Percentiles rank a stretch among this genome's conserved stretches.
phyloP scores from a whole-genome alignment of 2,797 vertebrate species.

The Pristis pectinata region DNA sequence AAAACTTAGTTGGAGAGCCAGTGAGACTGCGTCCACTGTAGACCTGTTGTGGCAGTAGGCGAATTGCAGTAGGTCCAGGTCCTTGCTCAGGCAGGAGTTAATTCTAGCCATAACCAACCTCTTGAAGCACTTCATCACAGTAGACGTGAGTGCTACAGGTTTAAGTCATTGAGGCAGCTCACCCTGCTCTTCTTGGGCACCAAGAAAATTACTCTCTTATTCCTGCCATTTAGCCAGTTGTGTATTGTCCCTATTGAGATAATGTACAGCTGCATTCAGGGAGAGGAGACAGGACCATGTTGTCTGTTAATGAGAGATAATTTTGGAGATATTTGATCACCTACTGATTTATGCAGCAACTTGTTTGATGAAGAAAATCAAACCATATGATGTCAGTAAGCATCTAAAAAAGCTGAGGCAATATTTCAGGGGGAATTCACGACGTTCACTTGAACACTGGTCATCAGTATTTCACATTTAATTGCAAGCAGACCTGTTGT shows the following conservation, averaged over 20 bases:
- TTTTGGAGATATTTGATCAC: neutral
- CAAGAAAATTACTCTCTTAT: too few relatives aligned
- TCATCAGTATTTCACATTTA: neutral
- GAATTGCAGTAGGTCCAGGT: too few relatives aligned
- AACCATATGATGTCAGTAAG: neutral
- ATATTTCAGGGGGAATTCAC: neutral
- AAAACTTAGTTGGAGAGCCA: too few relatives aligned
- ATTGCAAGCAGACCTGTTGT: neutral
- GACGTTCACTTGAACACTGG: neutral
- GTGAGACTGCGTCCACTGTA: too few relatives aligned
- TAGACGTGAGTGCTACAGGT: too few relatives aligned
- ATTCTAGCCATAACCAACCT: too few relatives aligned
- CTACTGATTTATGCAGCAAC: neutral
- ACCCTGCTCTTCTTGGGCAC: too few relatives aligned
- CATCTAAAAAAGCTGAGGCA: neutral
- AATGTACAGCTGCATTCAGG: neutral
- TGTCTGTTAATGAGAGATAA: neutral
- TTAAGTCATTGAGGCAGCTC: too few relatives aligned
- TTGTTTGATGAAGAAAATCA: neutral
- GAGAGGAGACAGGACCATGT: neutral
- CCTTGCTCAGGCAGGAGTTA: too few relatives aligned
- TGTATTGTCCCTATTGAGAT: neutral
- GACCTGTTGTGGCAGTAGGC: too few relatives aligned
- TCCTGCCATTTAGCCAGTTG: too few relatives aligned
- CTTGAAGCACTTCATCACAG: too few relatives aligned